Evolutionary conservation across 2,888 invertebrate genomes (phyloP).

Genomic region (Heteromyza rotundicornis): DNA sequence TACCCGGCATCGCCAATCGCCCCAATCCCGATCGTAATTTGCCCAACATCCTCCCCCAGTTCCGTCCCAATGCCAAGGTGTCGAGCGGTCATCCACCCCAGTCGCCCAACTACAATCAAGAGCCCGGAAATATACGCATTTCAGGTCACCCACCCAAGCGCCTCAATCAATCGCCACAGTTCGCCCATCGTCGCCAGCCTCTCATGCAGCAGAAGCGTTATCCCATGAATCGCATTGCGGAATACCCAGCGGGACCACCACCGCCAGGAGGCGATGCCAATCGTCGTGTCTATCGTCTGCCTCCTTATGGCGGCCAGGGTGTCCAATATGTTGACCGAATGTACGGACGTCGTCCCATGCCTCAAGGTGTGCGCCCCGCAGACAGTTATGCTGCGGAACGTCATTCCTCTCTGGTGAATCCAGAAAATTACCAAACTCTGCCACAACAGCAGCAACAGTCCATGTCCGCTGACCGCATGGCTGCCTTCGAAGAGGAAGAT

Average conservation of each 20-base stretch:
- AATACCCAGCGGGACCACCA: constrained; percentile 43
- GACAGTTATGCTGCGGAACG: constrained; percentile 50
- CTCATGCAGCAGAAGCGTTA: constrained; percentile 44
- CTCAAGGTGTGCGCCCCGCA: constrained; percentile 31
- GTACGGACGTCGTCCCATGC: constrained; percentile 46
- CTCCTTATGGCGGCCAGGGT: constrained; percentile 39
- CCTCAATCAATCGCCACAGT: constrained; percentile 50
- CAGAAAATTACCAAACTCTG: constrained; percentile 39
- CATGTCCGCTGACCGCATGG: constrained; percentile 38
- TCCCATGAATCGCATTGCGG: constrained; percentile 53
- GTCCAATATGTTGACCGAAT: constrained; percentile 42
- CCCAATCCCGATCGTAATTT: constrained; percentile 56
- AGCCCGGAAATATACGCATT: constrained; percentile 57
- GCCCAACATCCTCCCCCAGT: constrained; percentile 76
- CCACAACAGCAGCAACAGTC: constrained; percentile 37
- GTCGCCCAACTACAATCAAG: constrained; percentile 45
- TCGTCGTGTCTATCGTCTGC: constrained; percentile 57
- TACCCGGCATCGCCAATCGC: constrained; percentile 40
- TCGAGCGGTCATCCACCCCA: constrained; percentile 61
- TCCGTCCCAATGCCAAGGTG: constrained; percentile 71
- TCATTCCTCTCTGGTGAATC: constrained; percentile 31
- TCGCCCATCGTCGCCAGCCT: constrained; percentile 54
- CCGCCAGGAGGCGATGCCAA: constrained; percentile 45
- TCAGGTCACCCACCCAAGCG: constrained; percentile 45
- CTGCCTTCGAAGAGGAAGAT: constrained; percentile 61